Percentiles rank a stretch among this genome's conserved stretches.
phyloP scores from a whole-genome alignment of 2,888 invertebrate species.

The Sphaerolaimus hirsutus region DNA sequence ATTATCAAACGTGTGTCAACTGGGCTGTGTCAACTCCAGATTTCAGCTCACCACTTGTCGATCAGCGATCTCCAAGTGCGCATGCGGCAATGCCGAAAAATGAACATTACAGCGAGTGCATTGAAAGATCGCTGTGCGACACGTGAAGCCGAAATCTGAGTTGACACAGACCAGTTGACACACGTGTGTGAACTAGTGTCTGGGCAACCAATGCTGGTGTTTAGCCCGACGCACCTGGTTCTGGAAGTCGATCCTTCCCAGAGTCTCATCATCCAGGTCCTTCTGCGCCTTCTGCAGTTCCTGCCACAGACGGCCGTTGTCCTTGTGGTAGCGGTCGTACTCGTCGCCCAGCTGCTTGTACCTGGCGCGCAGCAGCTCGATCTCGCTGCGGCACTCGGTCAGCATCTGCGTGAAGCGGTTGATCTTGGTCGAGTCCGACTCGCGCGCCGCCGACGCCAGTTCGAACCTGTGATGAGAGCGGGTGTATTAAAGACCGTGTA shows the following conservation, averaged over 20 bases:
- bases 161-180: too few species aligned
- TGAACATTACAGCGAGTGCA: too few species aligned
- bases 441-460: constrained; percentile 19
- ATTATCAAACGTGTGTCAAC: too few species aligned
- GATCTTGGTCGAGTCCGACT: constrained; percentile 20
- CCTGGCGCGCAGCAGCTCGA: constrained; percentile 22
- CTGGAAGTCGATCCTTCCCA: constrained; percentile 25
- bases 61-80: too few species aligned
- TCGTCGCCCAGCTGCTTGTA: constrained; percentile 21
- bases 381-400: constrained; percentile 21
- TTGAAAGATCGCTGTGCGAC: too few species aligned
- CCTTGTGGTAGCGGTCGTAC: constrained; percentile 19
- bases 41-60: too few species aligned
- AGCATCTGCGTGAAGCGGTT: constrained; percentile 18
- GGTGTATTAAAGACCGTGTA: too few species aligned
- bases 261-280: constrained; percentile 28
- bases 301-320: constrained; percentile 22
- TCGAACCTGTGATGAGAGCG: constrained; percentile 21
- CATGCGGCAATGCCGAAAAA: too few species aligned
- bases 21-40: too few species aligned
- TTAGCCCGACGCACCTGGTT: too few species aligned
- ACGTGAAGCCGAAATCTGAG: too few species aligned
- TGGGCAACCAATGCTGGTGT: background rate
- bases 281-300: constrained; percentile 22
- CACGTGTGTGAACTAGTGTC: too few species aligned